Base-by-base conservation (phyloP, 2,888 invertebrate genomes). In the Neocrepidodera transversa region DNA sequence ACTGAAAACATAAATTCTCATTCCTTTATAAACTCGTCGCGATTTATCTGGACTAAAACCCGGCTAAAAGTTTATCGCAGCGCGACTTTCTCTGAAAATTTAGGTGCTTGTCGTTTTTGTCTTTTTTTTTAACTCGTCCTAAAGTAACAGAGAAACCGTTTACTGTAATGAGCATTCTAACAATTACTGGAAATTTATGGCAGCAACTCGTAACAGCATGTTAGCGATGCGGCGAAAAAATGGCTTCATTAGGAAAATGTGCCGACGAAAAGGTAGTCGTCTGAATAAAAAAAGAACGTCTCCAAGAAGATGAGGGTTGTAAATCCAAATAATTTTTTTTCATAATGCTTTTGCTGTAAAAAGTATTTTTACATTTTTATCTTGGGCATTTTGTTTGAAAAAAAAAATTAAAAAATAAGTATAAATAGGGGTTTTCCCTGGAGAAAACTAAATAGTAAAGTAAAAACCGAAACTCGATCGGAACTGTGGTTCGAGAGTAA, bases 81-180 rank as follows among this genome's bases (percentile, higher is more conserved):
- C 55, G 54, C 60, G 54, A 50, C 57, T 58, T 26, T 47, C 35
- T 28, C 48, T 35, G 51, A 47, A 48, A 58, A 58, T 60, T 48
- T 43, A 50, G 52, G 30, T 58, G 30, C 28, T 45, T 32, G 30
- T 10, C 30, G 56, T 59, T 64, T 62, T 57, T 16, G 60, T 56
- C 57, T 52, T 58, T 23, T 6, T 23, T 53, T 61, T 60, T 54
- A 49, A 54, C 54, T 62, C 63, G 49, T 61, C 59, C 56, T 50
- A 52, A 32, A 53, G 42, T 52, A 56, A 50, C 56, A 62, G 56
- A 59, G 64, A 55, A 64, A 64, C 47, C 61, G 45, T 64, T 62
- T 59, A 54, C 50, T 60, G 52, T 62, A 64, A 64, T 57, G 64
- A 59, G 58, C 48, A 54, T 57, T 59, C 56, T 59, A 52, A 62